These are phyloP conservation scores for Zygogramma bicolorata DNA, from an alignment of 2,888 invertebrate genomes.

Conservation along the genomic window DNA sequence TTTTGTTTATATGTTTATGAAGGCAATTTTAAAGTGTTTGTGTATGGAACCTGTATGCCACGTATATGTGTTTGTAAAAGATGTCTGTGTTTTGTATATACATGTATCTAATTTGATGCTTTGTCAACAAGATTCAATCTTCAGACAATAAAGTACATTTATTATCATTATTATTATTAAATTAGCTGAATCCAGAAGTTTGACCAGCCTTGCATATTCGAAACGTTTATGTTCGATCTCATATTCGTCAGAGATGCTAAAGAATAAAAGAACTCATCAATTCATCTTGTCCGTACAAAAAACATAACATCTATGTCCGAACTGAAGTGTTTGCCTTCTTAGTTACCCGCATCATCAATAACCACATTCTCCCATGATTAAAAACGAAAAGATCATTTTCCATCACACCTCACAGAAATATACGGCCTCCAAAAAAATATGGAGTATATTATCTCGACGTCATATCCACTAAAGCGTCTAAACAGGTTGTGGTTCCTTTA, in stretches of 20 bases:
- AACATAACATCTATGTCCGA: background rate
- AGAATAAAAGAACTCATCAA: background rate
- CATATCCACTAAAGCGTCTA: constrained; percentile 54
- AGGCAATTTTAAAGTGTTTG: too few species aligned
- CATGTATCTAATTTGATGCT: too few species aligned
- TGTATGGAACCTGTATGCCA: too few species aligned
- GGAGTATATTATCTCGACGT: constrained; percentile 57
- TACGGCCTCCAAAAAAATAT: constrained; percentile 47
- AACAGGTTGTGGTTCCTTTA: constrained; percentile 60
- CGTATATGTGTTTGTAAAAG: too few species aligned
- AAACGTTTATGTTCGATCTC: background rate
- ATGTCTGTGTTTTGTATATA: too few species aligned
- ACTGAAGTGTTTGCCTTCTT: constrained; percentile 46
- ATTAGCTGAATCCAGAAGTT: too few species aligned
- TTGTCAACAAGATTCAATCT: too few species aligned
- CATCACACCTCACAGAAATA: constrained; percentile 45
- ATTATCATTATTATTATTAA: too few species aligned
- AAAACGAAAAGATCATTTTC: constrained; percentile 45
- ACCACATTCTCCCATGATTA: constrained; percentile 47
- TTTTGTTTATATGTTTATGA: too few species aligned
- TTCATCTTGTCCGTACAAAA: background rate
- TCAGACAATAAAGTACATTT: too few species aligned
- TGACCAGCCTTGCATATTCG: too few species aligned
- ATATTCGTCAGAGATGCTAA: background rate
- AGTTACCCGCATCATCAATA: constrained; percentile 53